Conservation (phyloP, 2,113 vertebrate species). For the Brienomyrus longianalis region DNA sequence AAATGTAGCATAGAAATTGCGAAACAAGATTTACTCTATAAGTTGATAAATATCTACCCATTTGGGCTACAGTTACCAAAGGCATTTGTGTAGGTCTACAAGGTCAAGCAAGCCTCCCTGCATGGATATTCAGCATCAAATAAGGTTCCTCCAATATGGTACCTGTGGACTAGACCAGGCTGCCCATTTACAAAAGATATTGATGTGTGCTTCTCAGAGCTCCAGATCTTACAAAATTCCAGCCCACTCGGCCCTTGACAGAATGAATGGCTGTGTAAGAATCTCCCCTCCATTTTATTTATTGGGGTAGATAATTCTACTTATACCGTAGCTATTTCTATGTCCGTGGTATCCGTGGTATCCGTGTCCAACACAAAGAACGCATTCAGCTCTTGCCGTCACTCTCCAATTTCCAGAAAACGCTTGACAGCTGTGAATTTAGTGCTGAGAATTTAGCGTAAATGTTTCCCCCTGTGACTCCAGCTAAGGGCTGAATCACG, state of each 20-base stretch:
- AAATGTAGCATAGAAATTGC: neutral
- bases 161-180: neutral
- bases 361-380: conserved; percentile 25
- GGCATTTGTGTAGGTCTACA: neutral
- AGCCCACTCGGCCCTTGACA: neutral
- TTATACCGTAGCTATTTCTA: neutral
- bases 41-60: neutral
- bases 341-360: neutral
- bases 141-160: neutral
- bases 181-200: neutral
- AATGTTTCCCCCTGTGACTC: neutral
- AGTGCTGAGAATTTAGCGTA: neutral
- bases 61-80: neutral
- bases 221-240: neutral
- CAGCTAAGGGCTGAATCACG: neutral
- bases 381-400: conserved; percentile 19
- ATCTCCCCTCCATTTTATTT: neutral
- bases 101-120: neutral
- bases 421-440: neutral
- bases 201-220: neutral
- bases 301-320: neutral
- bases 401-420: neutral
- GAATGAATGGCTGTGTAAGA: neutral
- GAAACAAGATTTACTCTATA: neutral
- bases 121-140: neutral